Evolutionary conservation across 2,113 vertebrate genomes (phyloP), one percentile per base, ranked within the genome.

Genomic region (Eupsittula cactorum): DNA sequence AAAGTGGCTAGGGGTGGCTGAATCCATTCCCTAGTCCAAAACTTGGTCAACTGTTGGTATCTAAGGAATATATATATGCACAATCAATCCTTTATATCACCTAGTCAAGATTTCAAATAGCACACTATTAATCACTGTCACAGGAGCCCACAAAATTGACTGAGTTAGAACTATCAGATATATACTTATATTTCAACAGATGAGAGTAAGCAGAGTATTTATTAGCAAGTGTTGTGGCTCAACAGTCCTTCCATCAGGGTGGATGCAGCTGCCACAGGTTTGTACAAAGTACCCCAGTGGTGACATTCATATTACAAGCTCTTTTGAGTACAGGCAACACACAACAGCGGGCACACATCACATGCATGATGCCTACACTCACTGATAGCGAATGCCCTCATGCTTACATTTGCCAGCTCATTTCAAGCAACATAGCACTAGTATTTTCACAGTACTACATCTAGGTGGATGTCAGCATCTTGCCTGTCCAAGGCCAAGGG

Each of bases 341-440:
- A 50, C 49, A 35, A 57, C n/a, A 73, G 42, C 0, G 0, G n/a
- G 15, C 46, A 74, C 9, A 27, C 2, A 27, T 16, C 23, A 39
- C 47, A 75, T 39, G 17, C 7, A 4, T 5, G 27, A 50, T 2
- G 3, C 19, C 11, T 31, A 57, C 31, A 24, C n/a, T 50, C 31
- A 85, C 13, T 9, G 16, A 35, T 35, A 57, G 15, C 2, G 6
- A 90, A 29, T 18, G 23, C 16, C 39, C 28, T 76, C 39, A n/a
- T 4, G 19, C 25, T 81, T 20, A 24, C 5, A 20, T 25, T 24
- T 41, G 19, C 33, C 63, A 85, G 25, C n/a, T 69, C 2, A 0
- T 33, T 71, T 53, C 63, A 85, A 77, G 35, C 16, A 71, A 71
- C 24, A 25, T 1, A 39, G 24, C 39, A 31, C 39, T 55, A 11